These are phyloP conservation scores for Drosophila pruinosa DNA, from an alignment of 1,140 invertebrate species.

Conservation along the genomic window DNA sequence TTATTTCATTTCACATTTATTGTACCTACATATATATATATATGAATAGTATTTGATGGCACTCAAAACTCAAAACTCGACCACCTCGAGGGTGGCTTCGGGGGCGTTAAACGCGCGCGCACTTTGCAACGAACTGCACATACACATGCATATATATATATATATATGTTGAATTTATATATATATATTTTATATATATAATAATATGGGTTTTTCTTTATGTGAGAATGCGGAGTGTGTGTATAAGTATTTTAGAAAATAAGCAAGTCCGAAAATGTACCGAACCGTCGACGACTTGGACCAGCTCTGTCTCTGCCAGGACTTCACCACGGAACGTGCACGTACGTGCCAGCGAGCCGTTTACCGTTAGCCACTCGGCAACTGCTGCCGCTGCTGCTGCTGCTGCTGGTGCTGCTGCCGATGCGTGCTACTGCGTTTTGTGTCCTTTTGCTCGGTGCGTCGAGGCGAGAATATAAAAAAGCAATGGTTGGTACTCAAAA, in stretches of 20 bases:
- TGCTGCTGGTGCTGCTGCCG: constrained; percentile 13
- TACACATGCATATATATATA: constrained; percentile 59
- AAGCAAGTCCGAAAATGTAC: constrained; percentile 80
- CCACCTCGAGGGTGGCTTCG: constrained; percentile 28
- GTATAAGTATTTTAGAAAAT: constrained; percentile 73
- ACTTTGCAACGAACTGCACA: constrained; percentile 60
- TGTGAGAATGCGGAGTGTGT: constrained; percentile 50
- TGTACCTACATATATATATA: constrained; percentile 56
- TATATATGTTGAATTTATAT: constrained; percentile 53
- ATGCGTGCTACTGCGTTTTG: constrained; percentile 36
- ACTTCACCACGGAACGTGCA: constrained; percentile 31
- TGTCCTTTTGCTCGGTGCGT: constrained; percentile 69
- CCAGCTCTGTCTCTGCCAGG: constrained; percentile 67
- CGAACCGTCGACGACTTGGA: constrained; percentile 80
- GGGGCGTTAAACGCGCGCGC: constrained; percentile 71
- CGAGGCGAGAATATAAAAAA: constrained; percentile 82
- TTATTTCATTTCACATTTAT: constrained; percentile 74
- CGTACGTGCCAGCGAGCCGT: constrained; percentile 18
- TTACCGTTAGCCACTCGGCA: constrained; percentile 24
- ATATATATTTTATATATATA: constrained; percentile 76
- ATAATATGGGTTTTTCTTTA: constrained; percentile 62
- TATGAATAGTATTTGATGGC: constrained; percentile 75
- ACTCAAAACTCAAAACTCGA: constrained; percentile 65
- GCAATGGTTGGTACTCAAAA: constrained; percentile 82
- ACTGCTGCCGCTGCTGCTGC: constrained; percentile 28